Evolutionary conservation across 2,888 invertebrate genomes (phyloP), one percentile per base, ranked within the genome.

Genomic region (Brachycybe producta): DNA sequence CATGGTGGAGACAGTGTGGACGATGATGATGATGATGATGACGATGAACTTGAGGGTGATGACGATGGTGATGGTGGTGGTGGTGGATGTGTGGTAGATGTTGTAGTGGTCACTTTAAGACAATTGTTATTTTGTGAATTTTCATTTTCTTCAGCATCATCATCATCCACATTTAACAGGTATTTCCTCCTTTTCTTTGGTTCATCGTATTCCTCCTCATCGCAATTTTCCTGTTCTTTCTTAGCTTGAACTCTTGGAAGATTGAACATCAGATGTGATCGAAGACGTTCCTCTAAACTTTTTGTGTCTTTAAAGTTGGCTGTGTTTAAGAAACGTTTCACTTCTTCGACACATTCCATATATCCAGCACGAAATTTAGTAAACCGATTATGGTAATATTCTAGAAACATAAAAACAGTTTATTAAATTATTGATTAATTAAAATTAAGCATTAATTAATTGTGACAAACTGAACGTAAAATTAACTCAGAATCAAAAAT

Each of bases 341-440:
- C 88, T 70, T 90, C 90, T 13, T 80, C 76, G 48, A 86, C 80
- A 64, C 90, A 91, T 64, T 90, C 88, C 56, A 79, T 76, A 69
- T 87, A 91, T 19, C 91, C 90, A 3, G 83, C 83, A 54, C 82
- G 79, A 70, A 87, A 90, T 63, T 87, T 83, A 67, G 53, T 86
- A 75, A 1, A 87, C 82, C 0, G 78, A 76, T 0, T 90, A 86
- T 66, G 90, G 87, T 7, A 82, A 78, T 0, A 84, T n/a, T n/a
- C n/a, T n/a, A n/a, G n/a, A n/a, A n/a, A n/a, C n/a, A n/a, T n/a
- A n/a, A n/a, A n/a, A n/a, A n/a, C n/a, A n/a, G n/a, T n/a, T n/a
- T n/a, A n/a, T n/a, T n/a, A n/a, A n/a, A n/a, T n/a, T n/a, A n/a
- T n/a, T n/a, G n/a, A n/a, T n/a, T n/a, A n/a, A n/a, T n/a, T n/a